Conservation (phyloP, 2,113 vertebrate genomes). For the Anseranas semipalmata region DNA sequence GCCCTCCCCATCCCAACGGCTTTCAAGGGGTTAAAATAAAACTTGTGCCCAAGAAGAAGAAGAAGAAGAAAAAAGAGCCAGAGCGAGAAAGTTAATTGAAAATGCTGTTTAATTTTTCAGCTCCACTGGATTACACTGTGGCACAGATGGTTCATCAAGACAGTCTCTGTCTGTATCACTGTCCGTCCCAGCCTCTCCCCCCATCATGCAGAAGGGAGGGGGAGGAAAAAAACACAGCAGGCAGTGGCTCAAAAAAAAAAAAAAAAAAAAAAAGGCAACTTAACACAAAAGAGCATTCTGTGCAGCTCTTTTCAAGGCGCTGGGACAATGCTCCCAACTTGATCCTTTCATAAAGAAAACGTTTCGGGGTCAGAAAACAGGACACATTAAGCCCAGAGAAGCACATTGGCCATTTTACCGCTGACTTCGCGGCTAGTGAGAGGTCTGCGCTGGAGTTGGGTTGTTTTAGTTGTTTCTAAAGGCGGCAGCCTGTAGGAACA, state of each 20-base stretch:
- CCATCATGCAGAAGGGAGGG: conserved; percentile 58
- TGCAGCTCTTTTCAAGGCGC: conserved; percentile 89
- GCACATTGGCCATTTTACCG: conserved; percentile 86
- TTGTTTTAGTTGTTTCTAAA: conserved; percentile 58
- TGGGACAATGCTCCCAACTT: conserved; percentile 85
- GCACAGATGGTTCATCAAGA: conserved; percentile 96
- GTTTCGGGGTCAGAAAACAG: conserved; percentile 92
- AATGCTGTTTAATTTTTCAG: conserved; percentile 86
- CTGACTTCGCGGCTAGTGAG: conserved; percentile 77
- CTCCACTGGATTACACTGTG: conserved; percentile 86
- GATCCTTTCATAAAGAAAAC: conserved; percentile 87
- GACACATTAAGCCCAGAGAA: conserved; percentile 83
- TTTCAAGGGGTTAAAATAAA: conserved; percentile 82
- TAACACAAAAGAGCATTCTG: conserved; percentile 95
- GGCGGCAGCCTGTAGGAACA: conserved; percentile 19
- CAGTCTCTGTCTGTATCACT: conserved; percentile 81
- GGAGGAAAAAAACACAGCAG: conserved; percentile 80
- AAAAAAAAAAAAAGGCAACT: conserved; percentile 71
- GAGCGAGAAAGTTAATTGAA: conserved; percentile 86
- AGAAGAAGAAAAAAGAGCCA: conserved; percentile 54
- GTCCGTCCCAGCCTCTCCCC: conserved; percentile 80
- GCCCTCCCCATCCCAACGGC: conserved; percentile 2
- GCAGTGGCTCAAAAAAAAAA: conserved; percentile 82
- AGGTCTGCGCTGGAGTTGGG: conserved; percentile 30
- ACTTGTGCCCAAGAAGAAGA: conserved; percentile 60